phyloP scores from a whole-genome alignment of 2,113 vertebrate genomes.

The Columba livia region DNA sequence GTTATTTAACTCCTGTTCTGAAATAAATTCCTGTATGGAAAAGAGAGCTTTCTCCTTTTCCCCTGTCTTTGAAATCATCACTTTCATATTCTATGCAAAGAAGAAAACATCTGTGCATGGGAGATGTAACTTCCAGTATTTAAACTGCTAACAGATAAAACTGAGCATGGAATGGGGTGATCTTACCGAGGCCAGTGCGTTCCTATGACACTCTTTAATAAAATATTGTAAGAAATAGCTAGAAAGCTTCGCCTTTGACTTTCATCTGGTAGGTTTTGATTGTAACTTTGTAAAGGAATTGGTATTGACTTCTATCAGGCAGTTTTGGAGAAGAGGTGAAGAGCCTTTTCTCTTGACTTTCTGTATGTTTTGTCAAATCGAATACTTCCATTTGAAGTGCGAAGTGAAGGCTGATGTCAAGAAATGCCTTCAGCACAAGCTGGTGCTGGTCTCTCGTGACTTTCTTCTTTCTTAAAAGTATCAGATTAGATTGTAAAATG shows the following conservation, averaged over 20 bases:
- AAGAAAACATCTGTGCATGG: not conserved
- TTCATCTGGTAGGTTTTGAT: conserved; percentile 66
- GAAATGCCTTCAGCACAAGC: conserved; percentile 79
- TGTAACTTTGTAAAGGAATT: conserved; percentile 74
- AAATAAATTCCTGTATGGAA: conserved; percentile 24
- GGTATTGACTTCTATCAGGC: conserved; percentile 81
- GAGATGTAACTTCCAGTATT: conserved; percentile 15
- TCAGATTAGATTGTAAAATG: conserved; percentile 53
- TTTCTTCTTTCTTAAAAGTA: conserved; percentile 27
- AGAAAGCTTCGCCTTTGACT: conserved; percentile 59
- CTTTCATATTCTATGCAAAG: conserved; percentile 22
- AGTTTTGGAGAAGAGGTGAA: conserved; percentile 60
- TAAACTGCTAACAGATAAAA: conserved; percentile 41
- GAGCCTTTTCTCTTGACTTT: conserved; percentile 62
- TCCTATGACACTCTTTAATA: conserved; percentile 33
- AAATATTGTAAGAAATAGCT: conserved; percentile 34
- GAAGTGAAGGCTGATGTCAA: conserved; percentile 86
- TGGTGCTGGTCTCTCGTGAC: conserved; percentile 78
- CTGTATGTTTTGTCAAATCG: conserved; percentile 84
- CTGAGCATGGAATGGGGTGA: not conserved
- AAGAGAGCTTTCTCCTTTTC: not conserved
- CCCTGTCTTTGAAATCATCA: not conserved
- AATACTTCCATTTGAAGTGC: conserved; percentile 76
- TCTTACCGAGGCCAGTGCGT: conserved; percentile 14
- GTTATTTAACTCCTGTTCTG: not conserved